Conservation (phyloP, 2,113 vertebrate genomes). For the Boulengeromyrus knoepffleri region DNA sequence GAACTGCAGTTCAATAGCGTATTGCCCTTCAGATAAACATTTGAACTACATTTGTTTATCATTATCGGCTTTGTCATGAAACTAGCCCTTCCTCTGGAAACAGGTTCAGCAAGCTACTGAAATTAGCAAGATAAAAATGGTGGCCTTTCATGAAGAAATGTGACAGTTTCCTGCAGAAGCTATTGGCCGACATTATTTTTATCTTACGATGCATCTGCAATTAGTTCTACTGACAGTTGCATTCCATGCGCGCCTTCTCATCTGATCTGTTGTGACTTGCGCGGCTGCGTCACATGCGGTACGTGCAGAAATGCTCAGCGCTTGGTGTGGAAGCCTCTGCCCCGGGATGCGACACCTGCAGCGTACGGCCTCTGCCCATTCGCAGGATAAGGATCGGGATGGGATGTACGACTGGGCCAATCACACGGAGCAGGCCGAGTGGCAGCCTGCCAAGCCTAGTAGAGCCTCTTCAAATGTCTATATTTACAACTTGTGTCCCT, state of each 20-base stretch:
- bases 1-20: background rate
- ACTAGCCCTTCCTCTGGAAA: background rate
- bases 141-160: background rate
- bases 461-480: background rate
- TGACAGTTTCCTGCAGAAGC: background rate
- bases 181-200: background rate
- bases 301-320: background rate
- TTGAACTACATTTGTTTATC: background rate
- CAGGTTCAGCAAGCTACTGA: background rate
- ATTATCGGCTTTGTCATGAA: background rate
- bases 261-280: background rate
- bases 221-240: background rate
- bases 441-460: background rate
- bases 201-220: background rate
- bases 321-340: background rate
- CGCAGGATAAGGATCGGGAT: slow-evolving; percentile 28
- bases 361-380: slow-evolving; percentile 12
- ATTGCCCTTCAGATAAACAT: background rate
- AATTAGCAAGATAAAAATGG: background rate
- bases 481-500: background rate
- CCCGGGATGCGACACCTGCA: background rate
- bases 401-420: slow-evolving; percentile 15
- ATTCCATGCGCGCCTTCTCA: background rate
- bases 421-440: background rate
- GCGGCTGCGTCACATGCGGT: background rate